phyloP scores from a whole-genome alignment of 2,888 invertebrate genomes.

The Tethea ocularis region DNA sequence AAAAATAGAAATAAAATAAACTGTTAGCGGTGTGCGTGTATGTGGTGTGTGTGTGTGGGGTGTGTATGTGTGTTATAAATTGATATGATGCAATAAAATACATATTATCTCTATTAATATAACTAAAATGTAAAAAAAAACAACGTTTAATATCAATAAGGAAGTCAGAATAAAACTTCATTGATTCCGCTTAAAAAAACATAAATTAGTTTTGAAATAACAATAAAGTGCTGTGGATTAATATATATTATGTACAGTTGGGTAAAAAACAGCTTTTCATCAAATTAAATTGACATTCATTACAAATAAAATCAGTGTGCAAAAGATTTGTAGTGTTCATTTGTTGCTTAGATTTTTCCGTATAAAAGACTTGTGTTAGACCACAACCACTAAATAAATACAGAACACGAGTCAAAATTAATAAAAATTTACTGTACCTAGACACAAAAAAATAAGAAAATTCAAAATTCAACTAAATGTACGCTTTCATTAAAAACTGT shows the following conservation, averaged over 20 bases:
- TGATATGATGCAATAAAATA: not conserved
- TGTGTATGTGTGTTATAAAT: too few relatives aligned
- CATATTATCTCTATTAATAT: not conserved
- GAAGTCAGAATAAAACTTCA: not conserved
- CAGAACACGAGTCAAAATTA: too few relatives aligned
- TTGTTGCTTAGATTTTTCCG: too few relatives aligned
- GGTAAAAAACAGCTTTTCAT: not conserved
- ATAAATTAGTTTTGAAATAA: not conserved
- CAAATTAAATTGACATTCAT: not conserved
- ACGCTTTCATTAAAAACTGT: too few relatives aligned
- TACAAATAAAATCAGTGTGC: not conserved
- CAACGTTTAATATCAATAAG: not conserved
- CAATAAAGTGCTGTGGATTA: slow-evolving; percentile 1
- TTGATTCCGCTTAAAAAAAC: slow-evolving; percentile 6
- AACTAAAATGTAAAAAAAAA: slow-evolving; percentile 1
- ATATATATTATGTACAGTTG: not conserved
- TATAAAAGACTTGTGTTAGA: too few relatives aligned
- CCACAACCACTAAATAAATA: too few relatives aligned
- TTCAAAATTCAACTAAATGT: too few relatives aligned
- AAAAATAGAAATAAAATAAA: too few relatives aligned
- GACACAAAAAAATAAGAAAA: too few relatives aligned
- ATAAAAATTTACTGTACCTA: too few relatives aligned
- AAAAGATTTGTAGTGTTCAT: not conserved
- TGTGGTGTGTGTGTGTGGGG: too few relatives aligned
- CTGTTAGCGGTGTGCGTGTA: too few relatives aligned